Conservation (phyloP, 2,888 invertebrate genomes). For the Cephus pulcher region DNA sequence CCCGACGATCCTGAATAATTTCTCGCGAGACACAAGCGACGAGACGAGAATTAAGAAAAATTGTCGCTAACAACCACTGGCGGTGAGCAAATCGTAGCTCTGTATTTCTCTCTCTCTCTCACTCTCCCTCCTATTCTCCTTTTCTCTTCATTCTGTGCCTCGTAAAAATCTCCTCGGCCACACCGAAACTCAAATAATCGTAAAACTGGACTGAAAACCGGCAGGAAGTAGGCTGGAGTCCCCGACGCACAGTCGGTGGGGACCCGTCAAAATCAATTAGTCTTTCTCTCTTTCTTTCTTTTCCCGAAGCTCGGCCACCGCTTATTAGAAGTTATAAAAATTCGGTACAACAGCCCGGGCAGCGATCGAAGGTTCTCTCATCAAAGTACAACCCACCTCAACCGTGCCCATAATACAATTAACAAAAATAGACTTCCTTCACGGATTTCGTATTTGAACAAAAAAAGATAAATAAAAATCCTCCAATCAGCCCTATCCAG, state of each 20-base stretch:
- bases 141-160: constrained; percentile 44
- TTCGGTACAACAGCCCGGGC: constrained; percentile 26
- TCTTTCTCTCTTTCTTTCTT: constrained; percentile 15
- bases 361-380: not conserved
- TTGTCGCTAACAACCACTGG: constrained; percentile 53
- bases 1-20: not conserved
- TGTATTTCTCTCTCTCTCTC: constrained; percentile 13
- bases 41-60: constrained; percentile 28
- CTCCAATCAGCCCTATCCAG: not conserved
- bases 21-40: not conserved
- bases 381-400: not conserved
- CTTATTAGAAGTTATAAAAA: constrained; percentile 62
- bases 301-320: constrained; percentile 34
- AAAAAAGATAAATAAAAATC: not conserved
- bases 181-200: constrained; percentile 48
- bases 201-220: constrained; percentile 53
- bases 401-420: not conserved
- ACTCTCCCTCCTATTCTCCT: not conserved
- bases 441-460: not conserved
- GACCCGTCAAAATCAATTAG: constrained; percentile 57
- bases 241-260: constrained; percentile 39
- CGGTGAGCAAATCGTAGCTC: constrained; percentile 46
- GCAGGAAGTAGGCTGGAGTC: constrained; percentile 57
- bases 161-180: constrained; percentile 50
- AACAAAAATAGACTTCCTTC: not conserved